A percentile compares a stretch with the other conserved stretches of the same genome.
These are phyloP conservation scores for Matsumyia berberina DNA, from an alignment of 2,888 invertebrate genomes.

Conservation along the genomic window DNA sequence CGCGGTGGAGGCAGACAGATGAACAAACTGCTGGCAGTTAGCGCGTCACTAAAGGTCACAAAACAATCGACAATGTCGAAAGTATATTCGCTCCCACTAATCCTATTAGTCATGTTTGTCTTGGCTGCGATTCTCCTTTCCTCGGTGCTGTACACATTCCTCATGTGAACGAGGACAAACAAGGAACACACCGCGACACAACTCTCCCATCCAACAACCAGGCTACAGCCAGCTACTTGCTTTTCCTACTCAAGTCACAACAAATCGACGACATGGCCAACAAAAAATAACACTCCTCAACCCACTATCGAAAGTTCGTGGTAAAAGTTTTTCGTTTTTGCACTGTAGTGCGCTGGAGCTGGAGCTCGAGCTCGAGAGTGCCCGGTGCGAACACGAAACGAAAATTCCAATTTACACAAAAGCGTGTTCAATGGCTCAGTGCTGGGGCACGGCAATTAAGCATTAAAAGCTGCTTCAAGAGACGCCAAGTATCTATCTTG, in stretches of 20 bases:
- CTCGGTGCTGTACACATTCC: conserved; percentile 56
- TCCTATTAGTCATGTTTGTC: conserved; percentile 70
- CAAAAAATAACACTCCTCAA: conserved; percentile 57
- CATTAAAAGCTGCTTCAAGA: conserved; percentile 70
- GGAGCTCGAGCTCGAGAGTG: conserved; percentile 25
- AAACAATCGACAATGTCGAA: conserved; percentile 69
- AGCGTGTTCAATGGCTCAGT: conserved; percentile 61
- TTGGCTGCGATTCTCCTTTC: conserved; percentile 39
- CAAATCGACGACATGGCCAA: conserved; percentile 75
- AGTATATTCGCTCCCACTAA: conserved; percentile 63
- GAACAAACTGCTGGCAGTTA: conserved; percentile 66
- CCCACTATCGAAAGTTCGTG: conserved; percentile 76
- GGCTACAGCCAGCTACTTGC: conserved; percentile 62
- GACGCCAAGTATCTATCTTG: conserved; percentile 67
- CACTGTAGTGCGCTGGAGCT: background rate
- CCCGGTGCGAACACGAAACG: conserved; percentile 74
- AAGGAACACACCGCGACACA: conserved; percentile 55
- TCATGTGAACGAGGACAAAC: conserved; percentile 74
- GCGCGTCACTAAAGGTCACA: conserved; percentile 73
- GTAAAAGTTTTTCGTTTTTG: conserved; percentile 69
- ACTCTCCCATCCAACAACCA: conserved; percentile 10
- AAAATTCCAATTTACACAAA: conserved; percentile 76
- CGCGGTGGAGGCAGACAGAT: conserved; percentile 38
- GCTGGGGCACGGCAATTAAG: conserved; percentile 67
- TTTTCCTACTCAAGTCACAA: conserved; percentile 75